These are phyloP conservation scores for Bombyx mori DNA, from an alignment of 1,140 invertebrate species.

Conservation along the genomic window DNA sequence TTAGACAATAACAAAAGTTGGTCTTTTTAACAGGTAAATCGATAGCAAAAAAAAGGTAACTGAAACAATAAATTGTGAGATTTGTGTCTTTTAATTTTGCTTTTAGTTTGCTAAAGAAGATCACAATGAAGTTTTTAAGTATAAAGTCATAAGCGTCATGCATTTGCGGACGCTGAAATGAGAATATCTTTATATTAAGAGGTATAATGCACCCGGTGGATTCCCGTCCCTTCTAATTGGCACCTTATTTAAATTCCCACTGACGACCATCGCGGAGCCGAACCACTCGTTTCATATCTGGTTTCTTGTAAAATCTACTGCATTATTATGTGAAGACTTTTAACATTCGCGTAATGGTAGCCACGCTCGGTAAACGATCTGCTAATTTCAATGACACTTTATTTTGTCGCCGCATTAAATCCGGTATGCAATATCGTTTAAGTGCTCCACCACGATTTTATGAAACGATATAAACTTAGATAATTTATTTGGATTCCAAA, in stretches of 20 bases:
- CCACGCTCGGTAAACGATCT: slow-evolving; percentile 38
- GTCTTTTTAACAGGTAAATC: too few species aligned
- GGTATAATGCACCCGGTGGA: slow-evolving; percentile 28
- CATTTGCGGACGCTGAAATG: slow-evolving; percentile 32
- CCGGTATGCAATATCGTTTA: slow-evolving; percentile 38
- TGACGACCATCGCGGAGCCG: slow-evolving; percentile 45
- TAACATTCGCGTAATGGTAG: slow-evolving; percentile 45
- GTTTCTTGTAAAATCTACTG: slow-evolving; percentile 45
- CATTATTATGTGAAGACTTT: slow-evolving; percentile 54
- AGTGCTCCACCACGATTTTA: slow-evolving; percentile 13
- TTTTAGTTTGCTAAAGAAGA: background rate
- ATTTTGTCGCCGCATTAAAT: slow-evolving; percentile 45
- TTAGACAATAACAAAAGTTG: too few species aligned
- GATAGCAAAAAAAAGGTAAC: too few species aligned
- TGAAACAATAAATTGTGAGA: too few species aligned
- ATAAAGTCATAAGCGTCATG: slow-evolving; percentile 42
- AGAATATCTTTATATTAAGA: slow-evolving; percentile 31
- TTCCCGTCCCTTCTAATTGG: slow-evolving; percentile 44
- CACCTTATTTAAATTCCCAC: slow-evolving; percentile 56
- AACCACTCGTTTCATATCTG: slow-evolving; percentile 35
- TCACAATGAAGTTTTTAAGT: slow-evolving; percentile 27
- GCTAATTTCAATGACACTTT: slow-evolving; percentile 47
- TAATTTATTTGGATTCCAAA: too few species aligned
- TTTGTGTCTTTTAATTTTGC: too few species aligned
- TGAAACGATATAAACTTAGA: too few species aligned